Percentiles rank a stretch among this genome's conserved stretches.
Conservation (phyloP, 2,113 vertebrate species). For the Periophthalmus modestus region DNA sequence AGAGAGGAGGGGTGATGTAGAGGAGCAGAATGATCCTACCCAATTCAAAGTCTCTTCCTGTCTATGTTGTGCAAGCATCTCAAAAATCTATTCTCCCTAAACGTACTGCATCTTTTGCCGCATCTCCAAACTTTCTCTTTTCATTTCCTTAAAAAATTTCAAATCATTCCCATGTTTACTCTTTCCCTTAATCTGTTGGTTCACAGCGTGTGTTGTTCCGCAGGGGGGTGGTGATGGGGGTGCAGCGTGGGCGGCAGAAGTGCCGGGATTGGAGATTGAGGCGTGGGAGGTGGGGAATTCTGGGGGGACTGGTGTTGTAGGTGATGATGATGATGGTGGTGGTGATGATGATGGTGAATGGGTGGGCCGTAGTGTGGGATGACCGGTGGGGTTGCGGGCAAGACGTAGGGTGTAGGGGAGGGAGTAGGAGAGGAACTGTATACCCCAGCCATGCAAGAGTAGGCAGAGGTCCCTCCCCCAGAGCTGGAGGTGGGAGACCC, state of each 20-base stretch:
- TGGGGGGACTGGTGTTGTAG: slow-evolving; percentile 73
- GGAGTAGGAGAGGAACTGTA: slow-evolving; percentile 63
- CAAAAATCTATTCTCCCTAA: slow-evolving; percentile 52
- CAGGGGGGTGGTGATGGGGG: slow-evolving; percentile 75
- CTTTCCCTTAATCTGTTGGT: slow-evolving; percentile 59
- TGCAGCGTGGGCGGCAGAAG: slow-evolving; percentile 79
- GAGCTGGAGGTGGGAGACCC: slow-evolving; percentile 76
- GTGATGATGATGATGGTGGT: slow-evolving; percentile 72
- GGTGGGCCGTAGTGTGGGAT: slow-evolving; percentile 70
- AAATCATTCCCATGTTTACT: slow-evolving; percentile 11
- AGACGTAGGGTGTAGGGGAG: slow-evolving; percentile 61
- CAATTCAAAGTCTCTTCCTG: slow-evolving; percentile 50
- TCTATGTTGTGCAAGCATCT: slow-evolving; percentile 20
- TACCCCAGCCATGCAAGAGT: slow-evolving; percentile 71
- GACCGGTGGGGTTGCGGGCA: slow-evolving; percentile 70
- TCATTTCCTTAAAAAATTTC: slow-evolving; percentile 32
- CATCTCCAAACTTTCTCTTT: slow-evolving; percentile 39
- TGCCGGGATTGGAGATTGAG: slow-evolving; percentile 82
- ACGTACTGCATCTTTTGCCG: slow-evolving; percentile 61
- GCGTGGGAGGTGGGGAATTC: slow-evolving; percentile 82
- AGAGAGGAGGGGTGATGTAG: slow-evolving; percentile 46
- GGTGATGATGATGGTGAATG: slow-evolving; percentile 68
- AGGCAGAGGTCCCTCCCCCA: slow-evolving; percentile 64
- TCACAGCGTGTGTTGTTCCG: slow-evolving; percentile 89
- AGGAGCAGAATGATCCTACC: slow-evolving; percentile 39